These are phyloP conservation scores for Julus scanicus DNA, from an alignment of 2,888 invertebrate genomes.

Conservation along the genomic window DNA sequence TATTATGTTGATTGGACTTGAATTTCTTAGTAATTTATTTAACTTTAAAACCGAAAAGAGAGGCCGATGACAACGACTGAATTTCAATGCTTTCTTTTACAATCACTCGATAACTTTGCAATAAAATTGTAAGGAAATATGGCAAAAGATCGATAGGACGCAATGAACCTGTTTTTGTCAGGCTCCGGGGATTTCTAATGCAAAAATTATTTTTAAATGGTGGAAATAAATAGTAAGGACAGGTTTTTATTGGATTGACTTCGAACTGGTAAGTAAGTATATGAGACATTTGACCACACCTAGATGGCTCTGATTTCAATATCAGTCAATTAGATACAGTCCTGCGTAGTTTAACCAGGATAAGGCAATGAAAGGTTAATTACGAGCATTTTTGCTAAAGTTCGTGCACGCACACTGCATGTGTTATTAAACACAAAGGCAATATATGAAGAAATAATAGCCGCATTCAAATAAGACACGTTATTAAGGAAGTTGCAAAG, in stretches of 20 bases:
- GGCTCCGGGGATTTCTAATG: background rate
- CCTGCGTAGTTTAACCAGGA: background rate
- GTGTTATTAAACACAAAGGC: background rate
- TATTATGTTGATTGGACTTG: background rate
- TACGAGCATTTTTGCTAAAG: background rate
- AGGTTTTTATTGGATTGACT: background rate
- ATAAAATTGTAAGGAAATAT: slow-evolving; percentile 9
- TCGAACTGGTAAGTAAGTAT: background rate
- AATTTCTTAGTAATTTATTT: background rate
- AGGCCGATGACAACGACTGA: background rate
- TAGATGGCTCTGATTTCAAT: background rate
- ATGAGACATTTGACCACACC: background rate
- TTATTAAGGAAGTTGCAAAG: too few relatives aligned
- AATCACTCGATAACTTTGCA: slow-evolving; percentile 9
- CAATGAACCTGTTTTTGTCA: background rate
- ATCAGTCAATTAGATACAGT: background rate
- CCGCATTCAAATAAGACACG: too few relatives aligned
- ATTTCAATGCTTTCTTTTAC: slow-evolving; percentile 8
- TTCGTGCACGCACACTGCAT: background rate
- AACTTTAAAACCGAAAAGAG: background rate
- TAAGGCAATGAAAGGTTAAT: background rate
- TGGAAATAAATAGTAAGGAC: background rate
- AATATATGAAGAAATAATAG: too few relatives aligned
- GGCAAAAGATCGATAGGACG: slow-evolving; percentile 1
- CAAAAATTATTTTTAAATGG: background rate